Conservation (phyloP, 2,113 vertebrate species). For the Sinocyclocheilus grahami region DNA sequence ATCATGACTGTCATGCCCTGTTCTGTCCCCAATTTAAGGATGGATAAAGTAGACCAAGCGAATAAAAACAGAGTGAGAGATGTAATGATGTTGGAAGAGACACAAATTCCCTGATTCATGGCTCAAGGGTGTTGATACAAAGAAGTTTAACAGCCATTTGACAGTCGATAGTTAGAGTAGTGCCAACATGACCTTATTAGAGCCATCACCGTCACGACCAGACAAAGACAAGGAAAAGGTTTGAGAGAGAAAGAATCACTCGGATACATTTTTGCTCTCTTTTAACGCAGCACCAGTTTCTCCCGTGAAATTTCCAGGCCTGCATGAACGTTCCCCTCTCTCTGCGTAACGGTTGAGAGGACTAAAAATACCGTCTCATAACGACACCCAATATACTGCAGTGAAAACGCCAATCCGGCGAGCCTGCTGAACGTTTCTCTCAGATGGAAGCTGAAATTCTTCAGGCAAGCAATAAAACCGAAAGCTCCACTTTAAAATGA, state of each 20-base stretch:
- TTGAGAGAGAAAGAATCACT: not conserved
- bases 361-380: constrained; percentile 33
- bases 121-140: constrained; percentile 3
- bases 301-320: not conserved
- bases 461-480: not conserved
- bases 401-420: not conserved
- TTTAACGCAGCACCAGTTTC: not conserved
- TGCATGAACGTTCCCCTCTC: not conserved
- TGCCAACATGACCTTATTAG: constrained; percentile 55
- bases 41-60: not conserved
- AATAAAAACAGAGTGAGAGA: not conserved
- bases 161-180: constrained; percentile 41
- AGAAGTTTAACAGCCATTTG: constrained; percentile 25
- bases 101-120: not conserved
- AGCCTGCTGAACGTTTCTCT: constrained; percentile 5
- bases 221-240: not conserved
- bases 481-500: not conserved
- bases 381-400: constrained; percentile 8
- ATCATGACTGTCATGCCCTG: not conserved
- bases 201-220: constrained; percentile 58
- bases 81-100: not conserved
- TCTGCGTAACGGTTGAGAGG: not conserved
- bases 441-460: not conserved
- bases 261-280: not conserved
- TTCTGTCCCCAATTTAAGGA: not conserved